Percentiles rank a stretch among this genome's conserved stretches.
These are phyloP conservation scores for Ophraella communa DNA, from an alignment of 2,888 invertebrate genomes.

Conservation along the genomic window DNA sequence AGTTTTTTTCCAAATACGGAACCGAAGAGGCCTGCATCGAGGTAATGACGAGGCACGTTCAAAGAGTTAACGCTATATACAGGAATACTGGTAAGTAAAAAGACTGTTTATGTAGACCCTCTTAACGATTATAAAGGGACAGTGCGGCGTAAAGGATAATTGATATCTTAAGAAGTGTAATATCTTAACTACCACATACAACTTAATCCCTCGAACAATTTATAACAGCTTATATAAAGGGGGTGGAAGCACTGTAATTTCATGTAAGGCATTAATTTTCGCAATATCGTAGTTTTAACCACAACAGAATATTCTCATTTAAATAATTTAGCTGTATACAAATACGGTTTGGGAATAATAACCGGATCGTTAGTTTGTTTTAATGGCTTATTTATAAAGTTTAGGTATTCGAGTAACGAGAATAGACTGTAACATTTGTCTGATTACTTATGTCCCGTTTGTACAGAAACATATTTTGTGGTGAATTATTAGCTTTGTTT, in stretches of 20 bases:
- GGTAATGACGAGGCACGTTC: conserved; percentile 93
- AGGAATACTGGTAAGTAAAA: conserved; percentile 80
- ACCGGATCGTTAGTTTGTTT: neutral
- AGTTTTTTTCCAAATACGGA: conserved; percentile 93
- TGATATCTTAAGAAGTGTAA: neutral
- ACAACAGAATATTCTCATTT: conserved; percentile 4
- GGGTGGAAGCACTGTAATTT: conserved; percentile 3
- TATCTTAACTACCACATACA: neutral
- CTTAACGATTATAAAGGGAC: neutral
- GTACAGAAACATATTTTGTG: no score
- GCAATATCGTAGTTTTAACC: neutral
- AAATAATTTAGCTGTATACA: conserved; percentile 1
- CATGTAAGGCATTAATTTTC: neutral
- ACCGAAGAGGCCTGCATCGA: conserved; percentile 94
- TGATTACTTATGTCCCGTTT: no score
- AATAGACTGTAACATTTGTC: no score
- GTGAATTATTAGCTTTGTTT: no score
- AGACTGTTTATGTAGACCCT: neutral
- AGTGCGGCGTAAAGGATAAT: neutral
- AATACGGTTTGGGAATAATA: neutral
- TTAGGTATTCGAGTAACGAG: no score
- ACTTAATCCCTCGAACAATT: conserved; percentile 1
- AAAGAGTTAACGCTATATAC: conserved; percentile 89
- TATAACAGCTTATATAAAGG: neutral
- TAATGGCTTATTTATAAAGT: no score